Conservation (phyloP, 2,888 invertebrate genomes). For the Leucozona laternaria region DNA sequence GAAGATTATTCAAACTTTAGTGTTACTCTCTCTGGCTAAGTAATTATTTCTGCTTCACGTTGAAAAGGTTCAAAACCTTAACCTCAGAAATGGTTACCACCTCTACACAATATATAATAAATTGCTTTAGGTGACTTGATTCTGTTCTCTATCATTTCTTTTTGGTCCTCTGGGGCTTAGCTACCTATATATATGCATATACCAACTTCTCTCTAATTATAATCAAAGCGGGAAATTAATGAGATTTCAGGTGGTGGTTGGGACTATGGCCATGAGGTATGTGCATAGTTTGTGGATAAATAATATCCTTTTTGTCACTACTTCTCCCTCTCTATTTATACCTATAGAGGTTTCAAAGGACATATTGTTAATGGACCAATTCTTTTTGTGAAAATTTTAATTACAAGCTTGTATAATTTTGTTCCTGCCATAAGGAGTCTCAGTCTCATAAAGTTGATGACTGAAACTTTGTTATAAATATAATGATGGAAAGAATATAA, state of each 20-base stretch:
- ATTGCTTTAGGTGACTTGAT: constrained; percentile 60
- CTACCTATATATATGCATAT: neutral
- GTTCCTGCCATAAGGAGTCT: neutral
- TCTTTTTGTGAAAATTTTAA: constrained; percentile 57
- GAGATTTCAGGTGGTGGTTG: constrained; percentile 57
- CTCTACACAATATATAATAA: neutral
- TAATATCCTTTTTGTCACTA: constrained; percentile 36
- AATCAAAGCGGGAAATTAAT: constrained; percentile 70
- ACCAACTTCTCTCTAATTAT: constrained; percentile 57
- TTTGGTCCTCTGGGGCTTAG: constrained; percentile 3
- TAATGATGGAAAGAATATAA: no score
- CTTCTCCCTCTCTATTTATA: neutral
- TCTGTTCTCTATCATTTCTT: constrained; percentile 32
- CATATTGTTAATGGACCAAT: constrained; percentile 40
- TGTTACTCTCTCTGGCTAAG: constrained; percentile 39
- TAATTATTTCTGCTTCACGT: constrained; percentile 62
- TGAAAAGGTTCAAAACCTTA: constrained; percentile 59
- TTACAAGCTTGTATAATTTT: constrained; percentile 36
- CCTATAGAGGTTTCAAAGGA: constrained; percentile 14
- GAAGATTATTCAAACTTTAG: constrained; percentile 66
- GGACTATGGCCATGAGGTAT: constrained; percentile 29
- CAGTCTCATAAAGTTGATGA: constrained; percentile 7
- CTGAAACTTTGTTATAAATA: constrained; percentile 5
- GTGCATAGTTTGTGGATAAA: constrained; percentile 50
- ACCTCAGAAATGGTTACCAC: constrained; percentile 36